Percentiles rank a stretch among this genome's conserved stretches.
Conservation (phyloP, 2,797 vertebrate genomes). For the Pseudomugil tenellus region DNA sequence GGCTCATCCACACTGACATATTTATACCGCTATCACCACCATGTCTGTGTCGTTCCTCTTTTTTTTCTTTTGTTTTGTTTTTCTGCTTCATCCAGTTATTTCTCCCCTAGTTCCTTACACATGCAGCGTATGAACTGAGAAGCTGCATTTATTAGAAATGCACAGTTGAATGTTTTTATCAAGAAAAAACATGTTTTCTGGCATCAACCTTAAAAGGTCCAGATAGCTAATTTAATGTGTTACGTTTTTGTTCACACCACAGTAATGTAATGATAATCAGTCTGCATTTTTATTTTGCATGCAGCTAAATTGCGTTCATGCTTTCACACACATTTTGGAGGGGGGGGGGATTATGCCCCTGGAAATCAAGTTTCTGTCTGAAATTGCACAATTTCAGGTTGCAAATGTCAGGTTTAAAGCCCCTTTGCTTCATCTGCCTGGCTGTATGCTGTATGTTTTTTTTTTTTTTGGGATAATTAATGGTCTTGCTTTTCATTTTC, state of each 20-base stretch:
- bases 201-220: conserved; percentile 2
- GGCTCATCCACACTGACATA: conserved; percentile 55
- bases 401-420: too few species aligned
- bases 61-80: conserved; percentile 20
- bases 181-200: conserved; percentile 19
- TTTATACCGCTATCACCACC: conserved; percentile 60
- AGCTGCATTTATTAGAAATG: conserved; percentile 3
- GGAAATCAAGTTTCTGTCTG: too few species aligned
- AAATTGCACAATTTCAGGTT: too few species aligned
- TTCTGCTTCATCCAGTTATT: conserved; percentile 13
- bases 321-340: background rate
- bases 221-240: background rate
- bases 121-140: conserved; percentile 30
- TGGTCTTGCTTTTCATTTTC: background rate
- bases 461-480: too few species aligned
- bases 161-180: background rate
- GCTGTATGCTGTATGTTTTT: too few species aligned
- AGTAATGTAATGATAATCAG: background rate
- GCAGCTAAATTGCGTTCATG: background rate
- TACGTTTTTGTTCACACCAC: background rate
- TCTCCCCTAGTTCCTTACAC: conserved; percentile 29
- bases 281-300: background rate
- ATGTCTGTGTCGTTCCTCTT: conserved; percentile 42
- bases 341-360: too few species aligned
- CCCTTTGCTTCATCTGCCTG: too few species aligned